Evolutionary conservation across 1,140 invertebrate genomes (phyloP).

Genomic region (Chironomus tepperi): DNA sequence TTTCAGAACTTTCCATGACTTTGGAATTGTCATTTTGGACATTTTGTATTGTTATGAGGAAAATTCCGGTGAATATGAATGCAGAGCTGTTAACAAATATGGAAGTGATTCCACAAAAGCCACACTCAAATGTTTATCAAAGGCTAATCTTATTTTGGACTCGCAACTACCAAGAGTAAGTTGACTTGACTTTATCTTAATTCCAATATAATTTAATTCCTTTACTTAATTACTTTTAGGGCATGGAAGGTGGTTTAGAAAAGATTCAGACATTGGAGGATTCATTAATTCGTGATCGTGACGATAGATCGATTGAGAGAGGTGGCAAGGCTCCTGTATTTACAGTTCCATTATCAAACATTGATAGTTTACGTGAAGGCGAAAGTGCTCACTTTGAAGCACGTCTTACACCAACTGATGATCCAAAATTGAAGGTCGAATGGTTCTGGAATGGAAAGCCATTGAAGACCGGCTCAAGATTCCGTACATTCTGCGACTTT

Average conservation of each 20-base stretch:
- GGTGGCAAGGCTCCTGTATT: slow-evolving; percentile 80
- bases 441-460: slow-evolving; percentile 94
- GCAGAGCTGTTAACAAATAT: slow-evolving; percentile 82
- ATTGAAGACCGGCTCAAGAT: slow-evolving; percentile 77
- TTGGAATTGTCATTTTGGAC: slow-evolving; percentile 92
- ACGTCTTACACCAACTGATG: slow-evolving; percentile 82
- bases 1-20: slow-evolving; percentile 94
- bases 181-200: slow-evolving; percentile 26
- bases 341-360: slow-evolving; percentile 78
- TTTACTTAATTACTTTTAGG: slow-evolving; percentile 47
- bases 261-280: slow-evolving; percentile 91
- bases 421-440: slow-evolving; percentile 89
- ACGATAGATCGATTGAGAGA: slow-evolving; percentile 59
- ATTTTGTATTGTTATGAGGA: slow-evolving; percentile 95
- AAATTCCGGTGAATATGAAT: slow-evolving; percentile 90
- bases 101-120: slow-evolving; percentile 84
- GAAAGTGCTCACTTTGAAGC: slow-evolving; percentile 94
- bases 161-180: slow-evolving; percentile 81
- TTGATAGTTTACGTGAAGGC: slow-evolving; percentile 75
- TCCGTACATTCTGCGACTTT: slow-evolving; percentile 91
- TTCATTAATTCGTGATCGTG: slow-evolving; percentile 60
- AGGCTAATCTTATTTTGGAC: slow-evolving; percentile 86
- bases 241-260: slow-evolving; percentile 86
- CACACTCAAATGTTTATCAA: slow-evolving; percentile 76
- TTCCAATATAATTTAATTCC: slow-evolving; percentile 20